Conservation (phyloP, 2,113 vertebrate species). For the Saccopteryx bilineata region DNA sequence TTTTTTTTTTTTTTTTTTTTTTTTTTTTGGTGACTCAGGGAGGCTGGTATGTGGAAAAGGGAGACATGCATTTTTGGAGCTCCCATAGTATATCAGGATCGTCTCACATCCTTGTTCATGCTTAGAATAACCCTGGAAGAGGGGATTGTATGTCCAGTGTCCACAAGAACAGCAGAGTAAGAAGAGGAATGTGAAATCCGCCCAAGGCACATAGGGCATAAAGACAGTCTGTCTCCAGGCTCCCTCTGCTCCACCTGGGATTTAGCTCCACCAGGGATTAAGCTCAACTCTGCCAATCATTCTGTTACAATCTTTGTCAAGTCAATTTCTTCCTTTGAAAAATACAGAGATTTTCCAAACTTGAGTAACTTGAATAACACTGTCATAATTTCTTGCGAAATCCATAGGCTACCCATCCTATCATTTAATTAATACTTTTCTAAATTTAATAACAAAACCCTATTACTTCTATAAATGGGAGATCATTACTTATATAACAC, state of each 20-base stretch:
- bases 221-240: neutral
- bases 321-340: conserved; percentile 22
- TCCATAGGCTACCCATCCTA: neutral
- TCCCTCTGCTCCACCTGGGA: neutral
- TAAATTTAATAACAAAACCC: conserved; percentile 2
- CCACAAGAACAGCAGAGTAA: neutral
- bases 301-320: neutral
- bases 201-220: neutral
- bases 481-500: neutral
- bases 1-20: too few species aligned
- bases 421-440: conserved; percentile 29
- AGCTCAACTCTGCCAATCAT: neutral
- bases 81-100: neutral
- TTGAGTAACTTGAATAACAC: neutral
- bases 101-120: too few species aligned
- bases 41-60: neutral
- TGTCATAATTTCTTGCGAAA: conserved; percentile 24
- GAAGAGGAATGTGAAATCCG: neutral
- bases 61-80: neutral
- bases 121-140: neutral
- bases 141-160: neutral
- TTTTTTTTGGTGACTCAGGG: neutral
- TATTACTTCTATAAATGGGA: neutral
- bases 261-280: neutral
- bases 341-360: neutral